Evolutionary conservation across 1,140 invertebrate genomes (phyloP), one percentile per base, ranked within the genome.

Genomic region (Metopolophium dirhodum): DNA sequence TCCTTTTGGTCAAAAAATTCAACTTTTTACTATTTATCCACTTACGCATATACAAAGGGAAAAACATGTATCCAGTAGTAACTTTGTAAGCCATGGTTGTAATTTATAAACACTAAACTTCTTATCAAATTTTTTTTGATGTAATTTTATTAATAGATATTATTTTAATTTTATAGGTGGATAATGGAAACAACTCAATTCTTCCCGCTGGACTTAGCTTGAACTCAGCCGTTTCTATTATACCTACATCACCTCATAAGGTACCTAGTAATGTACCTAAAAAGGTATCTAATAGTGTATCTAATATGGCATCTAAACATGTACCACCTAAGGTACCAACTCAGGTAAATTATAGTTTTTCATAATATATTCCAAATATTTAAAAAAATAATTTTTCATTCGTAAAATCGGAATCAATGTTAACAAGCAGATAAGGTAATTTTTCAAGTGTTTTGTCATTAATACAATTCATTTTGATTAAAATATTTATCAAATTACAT

Each of bases 221-320:
- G 0, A 97, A 97, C 93, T 96, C 97, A 22, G 97, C 97, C 47
- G 96, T 97, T 86, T 97, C 97, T 94, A 97, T 98, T 90, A 96
- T 96, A 94, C 96, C 96, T n/a, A 95, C 96, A 77, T 93, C 91
- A 30, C 91, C 91, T 49, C 45, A 1, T 45, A 93, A 93, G 49
- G 91, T 93, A 93, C 30, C 26, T 90, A 90, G n/a, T n/a, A 41
- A 90, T 61, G 54, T 61, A 45, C 37, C 49, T 37, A 35, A 35
- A 11, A 89, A 37, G n/a, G 20, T 89, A 51, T n/a, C 49, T 88
- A 88, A 3, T 49, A n/a, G 7, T 18, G 30, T 51, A 51, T 20
- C 86, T 88, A 86, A 30, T n/a, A 77, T 6, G n/a, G 61, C 14
- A 77, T 77, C 61, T 77, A 77, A 77, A n/a, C 4, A 22, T 88